phyloP scores from a whole-genome alignment of 2,797 vertebrate genomes.

The Lateolabrax maculatus region DNA sequence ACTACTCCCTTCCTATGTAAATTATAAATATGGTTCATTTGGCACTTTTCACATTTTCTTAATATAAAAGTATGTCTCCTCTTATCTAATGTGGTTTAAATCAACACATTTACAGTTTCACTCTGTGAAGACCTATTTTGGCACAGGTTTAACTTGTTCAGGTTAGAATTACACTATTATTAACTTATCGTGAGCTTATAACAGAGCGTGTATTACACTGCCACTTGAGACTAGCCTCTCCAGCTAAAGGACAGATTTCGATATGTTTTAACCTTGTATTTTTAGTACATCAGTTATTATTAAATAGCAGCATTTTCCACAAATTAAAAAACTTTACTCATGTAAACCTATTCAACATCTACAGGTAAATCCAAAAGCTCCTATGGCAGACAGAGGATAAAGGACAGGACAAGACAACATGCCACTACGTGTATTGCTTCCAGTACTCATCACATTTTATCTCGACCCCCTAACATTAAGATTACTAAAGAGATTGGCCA shows the following conservation, averaged over 20 bases:
- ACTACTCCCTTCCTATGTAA: slow-evolving; percentile 66
- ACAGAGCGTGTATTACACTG: slow-evolving; percentile 79
- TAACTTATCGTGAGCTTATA: slow-evolving; percentile 79
- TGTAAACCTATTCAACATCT: slow-evolving; percentile 86
- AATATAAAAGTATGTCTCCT: slow-evolving; percentile 87
- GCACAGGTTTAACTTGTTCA: slow-evolving; percentile 86
- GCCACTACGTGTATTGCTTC: slow-evolving; percentile 90
- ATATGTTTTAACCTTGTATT: slow-evolving; percentile 86
- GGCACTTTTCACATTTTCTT: slow-evolving; percentile 90
- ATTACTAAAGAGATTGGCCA: slow-evolving; percentile 61
- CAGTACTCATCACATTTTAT: slow-evolving; percentile 88
- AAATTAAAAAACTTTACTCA: slow-evolving; percentile 78
- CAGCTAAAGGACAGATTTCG: slow-evolving; percentile 84
- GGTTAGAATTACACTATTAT: slow-evolving; percentile 78
- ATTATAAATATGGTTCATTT: slow-evolving; percentile 87
- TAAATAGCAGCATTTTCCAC: slow-evolving; percentile 90
- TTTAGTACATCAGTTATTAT: slow-evolving; percentile 87
- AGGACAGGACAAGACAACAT: slow-evolving; percentile 86
- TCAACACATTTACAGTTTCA: slow-evolving; percentile 81
- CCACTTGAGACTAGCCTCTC: slow-evolving; percentile 80
- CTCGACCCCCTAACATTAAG: slow-evolving; percentile 74
- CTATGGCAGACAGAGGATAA: slow-evolving; percentile 83
- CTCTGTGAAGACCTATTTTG: slow-evolving; percentile 85
- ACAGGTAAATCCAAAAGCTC: slow-evolving; percentile 81
- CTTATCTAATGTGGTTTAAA: slow-evolving; percentile 83